These are phyloP conservation scores for Myripristis jacobus DNA, from an alignment of 2,797 vertebrate genomes.

Conservation along the genomic window DNA sequence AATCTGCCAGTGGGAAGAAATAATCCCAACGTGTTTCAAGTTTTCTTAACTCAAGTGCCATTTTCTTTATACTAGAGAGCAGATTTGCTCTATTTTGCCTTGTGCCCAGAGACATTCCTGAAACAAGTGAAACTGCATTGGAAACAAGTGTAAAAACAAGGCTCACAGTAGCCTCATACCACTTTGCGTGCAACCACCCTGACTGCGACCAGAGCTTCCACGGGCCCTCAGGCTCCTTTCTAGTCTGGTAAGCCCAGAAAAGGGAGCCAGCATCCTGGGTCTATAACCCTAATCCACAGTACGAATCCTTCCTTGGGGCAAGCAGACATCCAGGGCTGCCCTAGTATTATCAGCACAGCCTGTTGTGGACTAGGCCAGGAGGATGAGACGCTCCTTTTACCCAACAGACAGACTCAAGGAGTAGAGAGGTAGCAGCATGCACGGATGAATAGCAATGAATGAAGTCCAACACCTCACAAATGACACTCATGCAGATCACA, in stretches of 20 bases:
- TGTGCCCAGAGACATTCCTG: too few species aligned
- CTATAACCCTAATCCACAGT: constrained; percentile 68
- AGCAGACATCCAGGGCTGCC: constrained; percentile 47
- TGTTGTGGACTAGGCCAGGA: constrained; percentile 7
- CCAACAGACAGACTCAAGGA: neutral
- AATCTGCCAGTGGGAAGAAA: too few species aligned
- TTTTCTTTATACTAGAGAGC: too few species aligned
- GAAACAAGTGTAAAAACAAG: too few species aligned
- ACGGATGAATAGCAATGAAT: constrained; percentile 14
- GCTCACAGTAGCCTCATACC: constrained; percentile 4
- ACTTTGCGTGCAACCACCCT: constrained; percentile 24
- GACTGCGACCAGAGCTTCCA: constrained; percentile 26
- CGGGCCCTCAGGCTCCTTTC: constrained; percentile 55
- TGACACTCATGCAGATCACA: constrained; percentile 29
- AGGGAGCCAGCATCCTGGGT: constrained; percentile 47
- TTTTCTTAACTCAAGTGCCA: too few species aligned
- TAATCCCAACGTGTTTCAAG: too few species aligned
- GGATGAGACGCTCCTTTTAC: constrained; percentile 23
- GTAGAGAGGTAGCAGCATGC: neutral
- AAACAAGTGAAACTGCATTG: too few species aligned
- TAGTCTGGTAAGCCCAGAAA: constrained; percentile 55
- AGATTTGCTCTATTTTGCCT: too few species aligned
- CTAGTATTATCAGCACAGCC: constrained; percentile 37
- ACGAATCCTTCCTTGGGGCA: constrained; percentile 65
- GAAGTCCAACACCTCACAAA: constrained; percentile 4